Conservation (phyloP, 2,888 invertebrate genomes). For the Allygus modestus region DNA sequence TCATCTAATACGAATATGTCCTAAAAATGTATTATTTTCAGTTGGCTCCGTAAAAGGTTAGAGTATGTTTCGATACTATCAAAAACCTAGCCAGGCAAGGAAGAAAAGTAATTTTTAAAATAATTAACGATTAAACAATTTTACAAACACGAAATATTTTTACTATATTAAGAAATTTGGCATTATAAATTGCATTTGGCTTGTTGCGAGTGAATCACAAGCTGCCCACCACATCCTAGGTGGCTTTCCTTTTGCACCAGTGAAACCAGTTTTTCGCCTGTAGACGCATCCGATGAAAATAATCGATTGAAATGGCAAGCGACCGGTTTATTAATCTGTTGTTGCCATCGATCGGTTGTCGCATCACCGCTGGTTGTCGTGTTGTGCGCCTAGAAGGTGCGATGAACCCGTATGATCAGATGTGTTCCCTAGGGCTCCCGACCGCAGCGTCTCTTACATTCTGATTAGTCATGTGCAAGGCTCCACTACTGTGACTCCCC, state of each 20-base stretch:
- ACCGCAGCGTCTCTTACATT: not conserved
- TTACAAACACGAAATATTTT: too few species aligned
- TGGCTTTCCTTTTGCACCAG: not conserved
- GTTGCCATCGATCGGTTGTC: constrained; percentile 34
- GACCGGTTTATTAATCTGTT: constrained; percentile 38
- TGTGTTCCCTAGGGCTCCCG: not conserved
- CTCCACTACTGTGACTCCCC: not conserved
- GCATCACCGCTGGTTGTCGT: not conserved
- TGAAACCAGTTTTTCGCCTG: constrained; percentile 24
- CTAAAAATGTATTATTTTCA: too few species aligned
- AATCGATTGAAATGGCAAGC: constrained; percentile 34
- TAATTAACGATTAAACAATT: too few species aligned
- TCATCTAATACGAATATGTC: too few species aligned
- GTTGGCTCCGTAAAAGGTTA: too few species aligned
- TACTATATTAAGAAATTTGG: too few species aligned
- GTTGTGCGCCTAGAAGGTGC: not conserved
- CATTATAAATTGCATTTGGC: too few species aligned
- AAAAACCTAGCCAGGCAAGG: too few species aligned
- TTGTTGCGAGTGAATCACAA: not conserved
- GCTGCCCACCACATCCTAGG: not conserved
- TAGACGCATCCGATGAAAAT: constrained; percentile 18
- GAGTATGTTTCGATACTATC: too few species aligned
- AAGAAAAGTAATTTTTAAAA: too few species aligned
- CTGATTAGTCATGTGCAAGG: not conserved
- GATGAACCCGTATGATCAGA: constrained; percentile 19